Percentiles rank a stretch among this genome's conserved stretches.
Conservation (phyloP, 2,113 vertebrate species). For the Cromileptes altivelis region DNA sequence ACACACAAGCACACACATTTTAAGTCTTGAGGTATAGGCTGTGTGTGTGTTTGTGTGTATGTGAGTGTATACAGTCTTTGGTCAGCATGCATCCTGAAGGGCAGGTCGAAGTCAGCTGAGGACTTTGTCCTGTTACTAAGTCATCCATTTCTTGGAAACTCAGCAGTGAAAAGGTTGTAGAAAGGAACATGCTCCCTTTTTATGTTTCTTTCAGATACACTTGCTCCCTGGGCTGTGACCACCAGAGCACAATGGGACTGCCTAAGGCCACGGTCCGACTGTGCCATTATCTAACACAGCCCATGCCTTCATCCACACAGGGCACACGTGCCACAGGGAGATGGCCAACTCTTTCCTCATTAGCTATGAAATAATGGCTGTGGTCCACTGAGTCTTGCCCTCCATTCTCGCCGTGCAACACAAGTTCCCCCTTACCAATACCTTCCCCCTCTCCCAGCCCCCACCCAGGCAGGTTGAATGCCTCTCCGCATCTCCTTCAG, state of each 20-base stretch:
- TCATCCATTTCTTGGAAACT: slow-evolving; percentile 44
- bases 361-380: slow-evolving; percentile 68
- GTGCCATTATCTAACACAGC: slow-evolving; percentile 65
- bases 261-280: slow-evolving; percentile 61
- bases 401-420: slow-evolving; percentile 24
- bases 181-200: slow-evolving; percentile 37
- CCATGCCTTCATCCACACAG: slow-evolving; percentile 51
- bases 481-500: slow-evolving; percentile 19
- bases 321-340: slow-evolving; percentile 62
- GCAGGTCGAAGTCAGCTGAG: slow-evolving; percentile 29
- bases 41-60: no score
- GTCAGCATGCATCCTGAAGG: slow-evolving; percentile 34
- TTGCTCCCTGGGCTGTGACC: slow-evolving; percentile 62
- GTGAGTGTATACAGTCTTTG: neutral
- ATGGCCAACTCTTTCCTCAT: slow-evolving; percentile 53
- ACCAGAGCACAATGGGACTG: slow-evolving; percentile 66
- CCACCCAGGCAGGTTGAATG: neutral
- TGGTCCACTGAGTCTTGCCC: slow-evolving; percentile 58
- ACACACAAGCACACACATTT: slow-evolving; percentile 43
- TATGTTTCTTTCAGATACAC: slow-evolving; percentile 33
- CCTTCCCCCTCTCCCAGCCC: neutral
- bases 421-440: slow-evolving; percentile 32
- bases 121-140: slow-evolving; percentile 39
- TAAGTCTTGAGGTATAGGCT: no score
- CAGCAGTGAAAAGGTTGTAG: slow-evolving; percentile 28